Percentiles rank a stretch among this genome's conserved stretches.
These are phyloP conservation scores for Danaus chrysippus DNA, from an alignment of 2,888 invertebrate species.

Conservation along the genomic window DNA sequence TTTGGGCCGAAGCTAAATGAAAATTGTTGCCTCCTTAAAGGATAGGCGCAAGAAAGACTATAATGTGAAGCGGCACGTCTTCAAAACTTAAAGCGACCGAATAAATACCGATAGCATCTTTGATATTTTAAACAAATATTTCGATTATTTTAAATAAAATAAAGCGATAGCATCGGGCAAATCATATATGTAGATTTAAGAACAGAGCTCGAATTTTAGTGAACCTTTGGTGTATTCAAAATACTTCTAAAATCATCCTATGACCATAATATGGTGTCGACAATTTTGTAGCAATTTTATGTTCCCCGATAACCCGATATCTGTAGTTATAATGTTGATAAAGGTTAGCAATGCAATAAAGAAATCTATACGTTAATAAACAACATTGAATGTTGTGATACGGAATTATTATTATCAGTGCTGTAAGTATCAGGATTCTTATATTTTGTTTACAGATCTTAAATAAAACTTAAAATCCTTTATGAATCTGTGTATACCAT, in stretches of 20 bases:
- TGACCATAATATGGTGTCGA: constrained; percentile 49
- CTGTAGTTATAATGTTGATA: constrained; percentile 68
- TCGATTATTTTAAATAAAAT: constrained; percentile 63
- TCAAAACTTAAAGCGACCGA: constrained; percentile 53
- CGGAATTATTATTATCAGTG: constrained; percentile 29
- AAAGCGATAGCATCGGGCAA: constrained; percentile 51
- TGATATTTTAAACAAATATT: constrained; percentile 64
- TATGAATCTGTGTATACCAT: background rate
- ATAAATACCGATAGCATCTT: constrained; percentile 58
- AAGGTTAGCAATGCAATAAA: constrained; percentile 46
- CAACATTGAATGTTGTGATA: constrained; percentile 30
- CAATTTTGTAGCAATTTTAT: constrained; percentile 65
- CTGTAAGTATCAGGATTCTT: constrained; percentile 25
- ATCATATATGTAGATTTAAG: constrained; percentile 15
- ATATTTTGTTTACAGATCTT: constrained; percentile 22
- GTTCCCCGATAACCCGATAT: constrained; percentile 60
- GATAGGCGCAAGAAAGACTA: constrained; percentile 17
- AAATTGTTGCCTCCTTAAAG: too few relatives aligned
- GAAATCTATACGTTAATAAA: constrained; percentile 37
- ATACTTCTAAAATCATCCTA: constrained; percentile 25
- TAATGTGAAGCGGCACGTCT: constrained; percentile 31
- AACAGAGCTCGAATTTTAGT: constrained; percentile 5
- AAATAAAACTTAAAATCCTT: constrained; percentile 5
- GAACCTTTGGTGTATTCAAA: constrained; percentile 8
- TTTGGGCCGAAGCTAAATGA: too few relatives aligned